Evolutionary conservation across 2,113 vertebrate genomes (phyloP).

Genomic region (Gobiocypris rarus): DNA sequence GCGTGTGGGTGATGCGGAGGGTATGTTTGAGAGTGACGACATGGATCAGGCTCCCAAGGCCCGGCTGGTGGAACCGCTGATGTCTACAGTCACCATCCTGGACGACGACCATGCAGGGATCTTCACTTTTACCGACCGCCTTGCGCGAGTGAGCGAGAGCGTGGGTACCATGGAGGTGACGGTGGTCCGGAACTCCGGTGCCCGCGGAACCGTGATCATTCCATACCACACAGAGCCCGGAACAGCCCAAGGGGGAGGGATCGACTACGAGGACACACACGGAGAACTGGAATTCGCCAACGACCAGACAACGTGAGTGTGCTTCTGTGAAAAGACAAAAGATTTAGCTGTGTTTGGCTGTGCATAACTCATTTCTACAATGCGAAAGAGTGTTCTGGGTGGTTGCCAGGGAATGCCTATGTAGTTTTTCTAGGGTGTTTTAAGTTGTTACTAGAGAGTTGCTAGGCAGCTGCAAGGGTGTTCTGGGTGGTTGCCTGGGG

Average conservation of each 20-base stretch:
- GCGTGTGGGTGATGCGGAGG: constrained; percentile 88
- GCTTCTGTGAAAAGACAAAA: not conserved
- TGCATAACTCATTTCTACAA: not conserved
- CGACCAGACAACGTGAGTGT: constrained; percentile 91
- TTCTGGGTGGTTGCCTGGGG: not conserved
- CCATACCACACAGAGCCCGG: constrained; percentile 90
- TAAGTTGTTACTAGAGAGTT: not conserved
- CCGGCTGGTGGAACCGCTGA: constrained; percentile 81
- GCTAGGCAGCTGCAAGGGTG: not conserved
- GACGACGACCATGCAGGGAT: constrained; percentile 98
- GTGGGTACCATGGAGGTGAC: constrained; percentile 92
- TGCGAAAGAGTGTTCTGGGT: not conserved
- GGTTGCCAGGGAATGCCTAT: not conserved
- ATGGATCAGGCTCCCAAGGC: constrained; percentile 81
- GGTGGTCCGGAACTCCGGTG: constrained; percentile 89
- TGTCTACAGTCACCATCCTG: constrained; percentile 93
- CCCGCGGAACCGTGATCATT: constrained; percentile 90
- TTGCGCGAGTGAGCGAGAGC: constrained; percentile 89
- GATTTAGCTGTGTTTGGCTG: not conserved
- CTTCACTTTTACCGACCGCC: constrained; percentile 88
- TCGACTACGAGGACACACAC: constrained; percentile 87
- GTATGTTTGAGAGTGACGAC: constrained; percentile 91
- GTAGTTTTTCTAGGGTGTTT: not conserved
- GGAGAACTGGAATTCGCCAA: constrained; percentile 93
- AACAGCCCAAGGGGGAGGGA: constrained; percentile 80